Evolutionary conservation across 2,797 vertebrate genomes (phyloP), one percentile per base, ranked within the genome.

Genomic region (Margarornis squamiger): DNA sequence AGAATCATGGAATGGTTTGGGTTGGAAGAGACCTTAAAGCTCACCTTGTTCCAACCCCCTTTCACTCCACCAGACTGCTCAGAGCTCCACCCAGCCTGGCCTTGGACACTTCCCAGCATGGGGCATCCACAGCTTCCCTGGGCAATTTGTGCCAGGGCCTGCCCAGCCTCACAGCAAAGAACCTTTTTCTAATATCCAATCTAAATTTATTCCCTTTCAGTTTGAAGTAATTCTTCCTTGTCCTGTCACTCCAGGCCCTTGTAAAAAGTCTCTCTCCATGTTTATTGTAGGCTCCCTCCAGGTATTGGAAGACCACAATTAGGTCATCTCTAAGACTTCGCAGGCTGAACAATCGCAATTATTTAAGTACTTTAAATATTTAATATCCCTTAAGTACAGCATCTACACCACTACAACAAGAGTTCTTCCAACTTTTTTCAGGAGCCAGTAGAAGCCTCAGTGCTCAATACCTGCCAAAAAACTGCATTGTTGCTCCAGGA

Each of bases 381-480:
- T 38, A 45, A 52, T 55, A 88, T 12, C 18, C 24, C 65, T 46
- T 19, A 21, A 84, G 82, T 12, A 30, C 13, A n/a, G n/a, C 49
- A 85, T 34, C 19, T 39, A 36, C n/a, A 86, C 26, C 46, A 75
- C 34, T 5, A 61, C 7, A 7, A 19, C 5, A 41, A 52, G 36
- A 74, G 16, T 13, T 80, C 65, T 43, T 72, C 43, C 70, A 79
- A 46, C 59, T 95, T 76, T 77, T 77, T 71, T 61, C 29, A 92
- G 92, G 52, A 94, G 67, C 30, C 81, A 48, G 34, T 9, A 85
- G 87, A 77, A 96, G 72, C 5, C 14, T 17, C 66, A 75, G 70
- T 34, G 62, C 85, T 96, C 93, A 85, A 67, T 77, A 97, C 88
- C 96, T 97, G 95, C 92, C 93, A 90, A 96, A 91, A 86, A 54